A percentile compares a stretch with the other conserved stretches of the same genome.
phyloP scores from a whole-genome alignment of 2,797 vertebrate genomes.

The Catostomus latipinnis region DNA sequence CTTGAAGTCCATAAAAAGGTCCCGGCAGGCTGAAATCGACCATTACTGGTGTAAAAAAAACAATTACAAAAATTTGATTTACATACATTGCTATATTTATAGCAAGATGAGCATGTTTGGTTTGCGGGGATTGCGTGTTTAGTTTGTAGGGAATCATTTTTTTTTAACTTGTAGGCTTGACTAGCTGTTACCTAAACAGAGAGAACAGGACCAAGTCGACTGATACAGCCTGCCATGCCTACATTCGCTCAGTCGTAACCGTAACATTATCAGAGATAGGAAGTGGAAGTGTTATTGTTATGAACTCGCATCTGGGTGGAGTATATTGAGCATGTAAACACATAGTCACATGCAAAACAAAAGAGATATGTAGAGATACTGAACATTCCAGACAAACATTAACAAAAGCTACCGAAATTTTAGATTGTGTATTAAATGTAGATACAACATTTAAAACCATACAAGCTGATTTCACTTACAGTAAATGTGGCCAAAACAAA shows the following conservation, averaged over 20 bases:
- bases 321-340: constrained; percentile 15
- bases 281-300: constrained; percentile 78
- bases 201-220: constrained; percentile 46
- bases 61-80: constrained; percentile 37
- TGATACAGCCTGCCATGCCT: constrained; percentile 62
- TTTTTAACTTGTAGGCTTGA: constrained; percentile 59
- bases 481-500: constrained; percentile 26
- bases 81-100: constrained; percentile 32
- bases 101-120: constrained; percentile 48
- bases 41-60: constrained; percentile 27
- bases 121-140: neutral
- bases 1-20: neutral
- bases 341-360: constrained; percentile 46
- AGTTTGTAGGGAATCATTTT: neutral
- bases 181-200: constrained; percentile 66
- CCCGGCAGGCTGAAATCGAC: neutral
- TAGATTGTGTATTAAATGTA: neutral
- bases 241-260: constrained; percentile 59
- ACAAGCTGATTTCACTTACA: neutral
- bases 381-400: constrained; percentile 34
- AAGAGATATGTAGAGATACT: constrained; percentile 47
- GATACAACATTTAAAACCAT: neutral
- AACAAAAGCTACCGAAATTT: constrained; percentile 21
- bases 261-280: constrained; percentile 67
- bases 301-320: constrained; percentile 74